phyloP scores from a whole-genome alignment of 2,797 vertebrate genomes.

The Myotis vivesi region DNA sequence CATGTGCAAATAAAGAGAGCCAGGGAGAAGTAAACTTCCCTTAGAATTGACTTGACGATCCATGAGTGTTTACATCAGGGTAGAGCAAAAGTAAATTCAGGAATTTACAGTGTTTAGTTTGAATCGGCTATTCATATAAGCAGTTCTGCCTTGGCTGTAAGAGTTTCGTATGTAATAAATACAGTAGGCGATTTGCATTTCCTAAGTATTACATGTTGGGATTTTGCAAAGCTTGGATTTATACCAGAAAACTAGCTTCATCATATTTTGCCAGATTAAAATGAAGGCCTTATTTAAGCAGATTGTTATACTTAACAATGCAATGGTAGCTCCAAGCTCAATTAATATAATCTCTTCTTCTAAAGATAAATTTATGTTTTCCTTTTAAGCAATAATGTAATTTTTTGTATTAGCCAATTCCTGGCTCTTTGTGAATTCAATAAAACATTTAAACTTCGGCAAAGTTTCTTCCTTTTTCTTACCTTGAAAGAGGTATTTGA shows the following conservation, averaged over 20 bases:
- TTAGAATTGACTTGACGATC: not conserved
- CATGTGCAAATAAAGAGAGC: not conserved
- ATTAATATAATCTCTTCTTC: slow-evolving; percentile 14
- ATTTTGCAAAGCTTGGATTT: slow-evolving; percentile 48
- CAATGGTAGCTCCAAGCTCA: not conserved
- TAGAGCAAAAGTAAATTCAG: slow-evolving; percentile 20
- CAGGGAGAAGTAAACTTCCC: not conserved
- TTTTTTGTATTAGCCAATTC: slow-evolving; percentile 14
- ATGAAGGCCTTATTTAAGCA: slow-evolving; percentile 11
- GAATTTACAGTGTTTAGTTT: not conserved
- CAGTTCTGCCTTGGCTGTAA: slow-evolving; percentile 10
- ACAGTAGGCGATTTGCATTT: slow-evolving; percentile 5
- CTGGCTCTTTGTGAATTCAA: not conserved
- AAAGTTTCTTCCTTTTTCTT: slow-evolving; percentile 32
- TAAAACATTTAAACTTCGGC: slow-evolving; percentile 7
- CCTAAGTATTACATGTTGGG: not conserved
- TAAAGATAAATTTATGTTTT: slow-evolving; percentile 20
- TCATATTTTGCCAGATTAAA: slow-evolving; percentile 28
- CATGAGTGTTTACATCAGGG: not conserved
- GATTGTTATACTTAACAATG: slow-evolving; percentile 39
- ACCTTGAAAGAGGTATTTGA: slow-evolving; percentile 3
- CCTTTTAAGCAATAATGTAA: not conserved
- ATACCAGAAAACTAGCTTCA: not conserved
- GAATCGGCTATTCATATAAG: not conserved
- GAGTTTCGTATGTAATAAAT: slow-evolving; percentile 6